Evolutionary conservation across 2,113 vertebrate species (phyloP).

Genomic region (Amblyornis subalaris): DNA sequence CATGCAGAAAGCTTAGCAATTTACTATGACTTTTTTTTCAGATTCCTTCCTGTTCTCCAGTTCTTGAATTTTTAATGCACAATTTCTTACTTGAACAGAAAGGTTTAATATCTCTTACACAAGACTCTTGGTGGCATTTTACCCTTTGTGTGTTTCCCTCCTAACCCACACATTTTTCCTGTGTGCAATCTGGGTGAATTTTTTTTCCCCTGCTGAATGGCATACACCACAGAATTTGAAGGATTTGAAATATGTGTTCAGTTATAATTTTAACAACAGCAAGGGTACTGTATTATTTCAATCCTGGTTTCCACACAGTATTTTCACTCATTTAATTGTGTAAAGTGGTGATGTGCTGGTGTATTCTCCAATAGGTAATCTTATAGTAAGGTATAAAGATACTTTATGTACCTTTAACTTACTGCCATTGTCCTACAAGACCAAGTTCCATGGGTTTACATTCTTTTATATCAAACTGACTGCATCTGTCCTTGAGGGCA

Average conservation of each 20-base stretch:
- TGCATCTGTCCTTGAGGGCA: neutral
- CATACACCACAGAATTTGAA: neutral
- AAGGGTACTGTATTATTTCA: neutral
- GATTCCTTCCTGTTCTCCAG: constrained; percentile 4
- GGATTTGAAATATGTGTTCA: neutral
- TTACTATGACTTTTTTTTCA: neutral
- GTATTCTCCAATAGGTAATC: neutral
- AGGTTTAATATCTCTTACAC: neutral
- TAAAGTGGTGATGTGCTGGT: neutral
- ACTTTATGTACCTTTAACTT: neutral
- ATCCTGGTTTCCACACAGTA: neutral
- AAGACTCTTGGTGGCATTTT: neutral
- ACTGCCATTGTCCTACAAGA: neutral
- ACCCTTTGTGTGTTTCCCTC: neutral
- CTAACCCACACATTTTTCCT: neutral
- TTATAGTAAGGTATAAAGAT: neutral
- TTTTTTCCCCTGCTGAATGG: neutral
- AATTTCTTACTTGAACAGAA: constrained; percentile 8
- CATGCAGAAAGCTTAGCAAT: constrained; percentile 34
- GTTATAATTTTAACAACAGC: neutral
- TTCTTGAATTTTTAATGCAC: constrained; percentile 33
- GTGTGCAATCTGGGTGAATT: neutral
- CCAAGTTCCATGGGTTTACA: neutral
- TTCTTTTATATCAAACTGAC: neutral
- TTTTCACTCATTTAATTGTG: neutral